These are phyloP conservation scores for Tortricodes alternella DNA, from an alignment of 2,888 invertebrate genomes.

Conservation along the genomic window DNA sequence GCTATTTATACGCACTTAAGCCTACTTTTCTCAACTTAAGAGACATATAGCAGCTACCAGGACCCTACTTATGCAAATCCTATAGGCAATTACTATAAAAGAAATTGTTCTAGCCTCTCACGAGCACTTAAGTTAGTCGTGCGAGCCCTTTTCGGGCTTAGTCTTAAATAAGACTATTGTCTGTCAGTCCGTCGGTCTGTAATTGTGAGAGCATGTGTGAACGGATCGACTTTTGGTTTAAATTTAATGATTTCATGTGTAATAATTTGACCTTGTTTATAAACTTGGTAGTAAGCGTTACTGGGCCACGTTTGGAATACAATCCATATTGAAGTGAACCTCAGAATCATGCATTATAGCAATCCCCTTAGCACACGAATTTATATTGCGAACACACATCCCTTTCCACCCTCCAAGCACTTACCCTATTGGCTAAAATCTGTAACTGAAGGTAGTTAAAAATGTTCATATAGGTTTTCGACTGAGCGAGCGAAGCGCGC, in stretches of 20 bases:
- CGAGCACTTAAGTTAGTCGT: conserved; percentile 47
- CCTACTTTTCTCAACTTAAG: conserved; percentile 1
- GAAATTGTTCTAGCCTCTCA: conserved; percentile 57
- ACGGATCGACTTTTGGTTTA: conserved; percentile 27
- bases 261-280: too few relatives aligned
- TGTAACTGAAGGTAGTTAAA: too few relatives aligned
- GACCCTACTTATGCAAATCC: conserved; percentile 65
- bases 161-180: conserved; percentile 58
- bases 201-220: conserved; percentile 38
- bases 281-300: too few relatives aligned
- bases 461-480: too few relatives aligned
- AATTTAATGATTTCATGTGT: conserved; percentile 29
- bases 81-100: conserved; percentile 70
- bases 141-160: conserved; percentile 65
- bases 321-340: too few relatives aligned
- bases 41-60: conserved; percentile 25
- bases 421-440: too few relatives aligned
- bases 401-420: too few relatives aligned
- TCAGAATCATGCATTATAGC: too few relatives aligned
- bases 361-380: too few relatives aligned
- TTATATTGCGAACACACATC: too few relatives aligned
- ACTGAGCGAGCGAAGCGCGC: too few relatives aligned
- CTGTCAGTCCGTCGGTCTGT: conserved; percentile 47
- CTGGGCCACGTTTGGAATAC: too few relatives aligned
- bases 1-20: conserved; percentile 5